Base-by-base conservation (phyloP, 2,888 invertebrate genomes). In the Drosophila meridiana region DNA sequence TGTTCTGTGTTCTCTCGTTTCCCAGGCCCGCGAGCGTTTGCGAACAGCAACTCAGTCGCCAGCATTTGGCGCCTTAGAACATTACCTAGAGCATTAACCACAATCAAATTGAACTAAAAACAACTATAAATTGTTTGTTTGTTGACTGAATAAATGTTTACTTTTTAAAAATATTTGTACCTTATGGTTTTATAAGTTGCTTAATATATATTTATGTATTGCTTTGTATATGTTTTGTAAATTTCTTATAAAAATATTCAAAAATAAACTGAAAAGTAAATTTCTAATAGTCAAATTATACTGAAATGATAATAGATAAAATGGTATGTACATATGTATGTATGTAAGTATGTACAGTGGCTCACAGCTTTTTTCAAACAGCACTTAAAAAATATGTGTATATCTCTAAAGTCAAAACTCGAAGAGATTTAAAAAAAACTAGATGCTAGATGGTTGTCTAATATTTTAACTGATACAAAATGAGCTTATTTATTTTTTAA, bases 21-120 rank as follows among this genome's bases (percentile, higher is more conserved):
- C 69, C 69, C 78, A 81, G 78, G 82, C 66, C 82, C 82, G 82
- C 78, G 73, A 81, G 82, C 73, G 45, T 8, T 52, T 34, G 55
- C 38, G 20, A 73, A 52, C 55, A 32, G 36, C 64, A 34, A 2
- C 32, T 69, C 53, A 59, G 42, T 58, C 43, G 69, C 65, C 72
- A 62, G 55, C 62, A 48, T 69, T 78, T 81, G 78, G 78, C 82
- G 78, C 78, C 82, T 67, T 66, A 7, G 53, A 66, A 59, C 60
- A 76, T 76, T 68, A 65, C 50, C 61, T 7, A 68, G 59, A 48
- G 45, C 67, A 69, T 75, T 66, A 69, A 62, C 52, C 57, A 42
- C 64, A 60, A 65, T 62, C 62, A 65, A 69, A 62, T 52, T 75
- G 45, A 56, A 59, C 32, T 61, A 42, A 26, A 60, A 73, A 69